Base-by-base conservation (phyloP, 2,888 invertebrate genomes). In the Orthosia cruda region DNA sequence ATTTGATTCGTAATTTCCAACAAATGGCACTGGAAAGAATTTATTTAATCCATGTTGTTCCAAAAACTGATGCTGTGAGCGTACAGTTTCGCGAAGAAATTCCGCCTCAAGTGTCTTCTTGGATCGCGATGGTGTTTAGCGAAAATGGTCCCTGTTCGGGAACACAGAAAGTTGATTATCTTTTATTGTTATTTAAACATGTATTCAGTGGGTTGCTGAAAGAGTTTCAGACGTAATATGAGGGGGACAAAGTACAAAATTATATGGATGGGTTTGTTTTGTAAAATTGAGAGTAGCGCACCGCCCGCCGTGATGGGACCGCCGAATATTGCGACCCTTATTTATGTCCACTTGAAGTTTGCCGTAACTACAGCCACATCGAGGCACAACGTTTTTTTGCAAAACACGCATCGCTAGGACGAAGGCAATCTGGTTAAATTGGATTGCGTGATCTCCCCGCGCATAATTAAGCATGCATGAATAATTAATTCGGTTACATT, bases 271-370 rank as follows among this genome's bases (percentile, higher is more conserved):
- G 47, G 26, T 58, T 76, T 74, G 86, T 90, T 90, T 92, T 89
- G 89, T 92, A 91, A 93, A 93, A 93, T 92, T 91, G 89, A 90
- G 91, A 89, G 89, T 89, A 87, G 85, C 91, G 88, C 92, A 90
- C 92, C 94, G 92, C 93, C 93, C 93, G 95, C 92, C 87, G 93
- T 92, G 95, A 93, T 93, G 93, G 93, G 93, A 94, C 94, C 93
- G 92, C 94, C 94, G 92, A 95, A 96, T 96, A 95, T 95, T 95
- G 95, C 93, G 94, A 92, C 94, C 95, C 94, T 96, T 96, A 96
- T 96, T 96, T 96, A 96, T 95, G 95, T 95, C 95, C 96, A 95
- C 95, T 96, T 95, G 93, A 95, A 96, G 95, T 95, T 96, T 92
- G 92, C 91, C 91, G 93, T 92, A 94, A 91, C 93, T 93, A 94